phyloP scores from a whole-genome alignment of 2,888 invertebrate genomes.

The Nomada hirtipes region DNA sequence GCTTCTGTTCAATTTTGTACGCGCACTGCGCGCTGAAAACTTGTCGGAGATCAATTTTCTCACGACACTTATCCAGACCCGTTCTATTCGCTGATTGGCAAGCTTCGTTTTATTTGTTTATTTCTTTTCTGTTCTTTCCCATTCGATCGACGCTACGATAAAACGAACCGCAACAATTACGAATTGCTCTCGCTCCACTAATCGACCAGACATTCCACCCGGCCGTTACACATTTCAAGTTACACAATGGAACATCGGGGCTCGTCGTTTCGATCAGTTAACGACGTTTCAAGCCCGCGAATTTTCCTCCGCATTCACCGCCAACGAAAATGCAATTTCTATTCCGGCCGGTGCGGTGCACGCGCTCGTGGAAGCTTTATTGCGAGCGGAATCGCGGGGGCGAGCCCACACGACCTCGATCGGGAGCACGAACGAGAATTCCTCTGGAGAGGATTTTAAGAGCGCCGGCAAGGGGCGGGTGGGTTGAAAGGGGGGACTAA shows the following conservation, averaged over 20 bases:
- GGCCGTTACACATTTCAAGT: slow-evolving; percentile 51
- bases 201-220: background rate
- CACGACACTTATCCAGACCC: no score
- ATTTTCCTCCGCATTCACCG: slow-evolving; percentile 34
- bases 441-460: slow-evolving; percentile 64
- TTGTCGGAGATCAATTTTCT: no score
- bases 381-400: slow-evolving; percentile 43
- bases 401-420: slow-evolving; percentile 47
- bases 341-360: slow-evolving; percentile 44
- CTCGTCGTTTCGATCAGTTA: slow-evolving; percentile 41
- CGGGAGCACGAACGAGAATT: slow-evolving; percentile 59
- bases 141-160: no score
- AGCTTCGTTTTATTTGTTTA: no score
- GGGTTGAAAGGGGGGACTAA: slow-evolving; percentile 14
- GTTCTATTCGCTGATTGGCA: no score
- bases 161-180: no score
- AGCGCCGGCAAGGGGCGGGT: slow-evolving; percentile 29
- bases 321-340: slow-evolving; percentile 50
- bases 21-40: no score
- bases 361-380: slow-evolving; percentile 55
- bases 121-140: no score
- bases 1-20: no score
- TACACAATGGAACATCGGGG: slow-evolving; percentile 46
- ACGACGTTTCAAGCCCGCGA: slow-evolving; percentile 46
- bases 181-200: background rate